phyloP scores from a whole-genome alignment of 2,113 vertebrate species.

The Scolopax mira region DNA sequence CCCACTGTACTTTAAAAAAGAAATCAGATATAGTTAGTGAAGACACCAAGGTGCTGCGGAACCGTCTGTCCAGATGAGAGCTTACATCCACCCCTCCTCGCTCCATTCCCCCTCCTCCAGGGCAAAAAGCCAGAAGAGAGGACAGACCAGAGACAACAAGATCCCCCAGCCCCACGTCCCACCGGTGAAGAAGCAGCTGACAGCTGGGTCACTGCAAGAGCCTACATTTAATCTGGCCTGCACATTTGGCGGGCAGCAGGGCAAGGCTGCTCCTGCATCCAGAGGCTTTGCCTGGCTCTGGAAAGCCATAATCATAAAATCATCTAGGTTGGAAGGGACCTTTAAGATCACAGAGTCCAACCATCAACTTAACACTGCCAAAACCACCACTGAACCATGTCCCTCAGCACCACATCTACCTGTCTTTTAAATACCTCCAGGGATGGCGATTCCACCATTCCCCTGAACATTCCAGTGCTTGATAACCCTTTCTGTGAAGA shows the following conservation, averaged over 20 bases:
- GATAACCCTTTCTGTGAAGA: background rate
- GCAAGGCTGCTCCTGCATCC: background rate
- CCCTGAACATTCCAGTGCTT: background rate
- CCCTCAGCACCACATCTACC: background rate
- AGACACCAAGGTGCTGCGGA: background rate
- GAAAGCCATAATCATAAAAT: background rate
- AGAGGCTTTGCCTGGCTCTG: background rate
- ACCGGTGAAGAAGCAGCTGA: background rate
- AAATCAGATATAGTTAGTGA: background rate
- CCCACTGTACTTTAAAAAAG: background rate
- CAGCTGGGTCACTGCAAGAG: rapidly evolving
- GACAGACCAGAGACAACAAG: background rate
- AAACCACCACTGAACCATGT: background rate
- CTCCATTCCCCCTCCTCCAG: background rate
- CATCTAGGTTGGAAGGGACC: background rate
- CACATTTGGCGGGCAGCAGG: rapidly evolving
- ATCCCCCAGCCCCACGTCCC: background rate
- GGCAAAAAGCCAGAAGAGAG: background rate
- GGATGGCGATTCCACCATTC: background rate
- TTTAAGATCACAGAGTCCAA: background rate
- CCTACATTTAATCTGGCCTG: background rate
- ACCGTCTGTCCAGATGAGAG: rapidly evolving
- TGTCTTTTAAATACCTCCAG: background rate
- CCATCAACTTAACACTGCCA: background rate
- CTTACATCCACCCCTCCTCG: background rate